Conservation (phyloP, 2,113 vertebrate genomes). For the Oreocharis arfaki region DNA sequence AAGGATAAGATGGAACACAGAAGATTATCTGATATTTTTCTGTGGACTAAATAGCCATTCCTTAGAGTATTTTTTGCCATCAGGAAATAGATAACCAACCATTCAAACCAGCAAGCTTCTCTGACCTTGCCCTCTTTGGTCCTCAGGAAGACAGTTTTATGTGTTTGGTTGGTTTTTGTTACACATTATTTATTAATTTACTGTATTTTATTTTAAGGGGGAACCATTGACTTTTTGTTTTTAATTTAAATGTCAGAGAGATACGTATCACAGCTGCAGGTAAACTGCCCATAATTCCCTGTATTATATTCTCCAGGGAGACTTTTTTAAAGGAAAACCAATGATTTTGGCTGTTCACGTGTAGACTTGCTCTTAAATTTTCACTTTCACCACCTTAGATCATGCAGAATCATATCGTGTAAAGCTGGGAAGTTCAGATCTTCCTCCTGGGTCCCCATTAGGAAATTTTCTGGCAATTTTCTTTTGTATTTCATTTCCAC, state of each 20-base stretch:
- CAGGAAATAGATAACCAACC: background rate
- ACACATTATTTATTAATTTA: background rate
- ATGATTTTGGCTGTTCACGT: constrained; percentile 59
- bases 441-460: background rate
- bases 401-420: background rate
- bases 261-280: constrained; percentile 11
- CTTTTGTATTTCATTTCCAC: background rate
- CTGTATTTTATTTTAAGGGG: background rate
- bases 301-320: constrained; percentile 27
- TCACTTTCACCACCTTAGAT: constrained; percentile 19
- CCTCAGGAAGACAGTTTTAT: background rate
- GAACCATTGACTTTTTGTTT: background rate
- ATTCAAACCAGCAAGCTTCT: constrained; percentile 11
- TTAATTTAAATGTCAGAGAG: background rate
- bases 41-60: background rate
- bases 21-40: background rate
- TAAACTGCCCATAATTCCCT: constrained; percentile 41
- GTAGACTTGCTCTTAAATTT: constrained; percentile 43
- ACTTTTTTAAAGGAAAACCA: constrained; percentile 28
- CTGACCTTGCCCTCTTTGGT: constrained; percentile 5
- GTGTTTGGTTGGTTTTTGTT: fast-evolving
- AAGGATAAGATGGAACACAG: background rate
- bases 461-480: background rate
- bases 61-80: background rate
- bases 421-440: background rate